Evolutionary conservation across 2,113 vertebrate species (phyloP).

Genomic region (Hippopotamus amphibius): DNA sequence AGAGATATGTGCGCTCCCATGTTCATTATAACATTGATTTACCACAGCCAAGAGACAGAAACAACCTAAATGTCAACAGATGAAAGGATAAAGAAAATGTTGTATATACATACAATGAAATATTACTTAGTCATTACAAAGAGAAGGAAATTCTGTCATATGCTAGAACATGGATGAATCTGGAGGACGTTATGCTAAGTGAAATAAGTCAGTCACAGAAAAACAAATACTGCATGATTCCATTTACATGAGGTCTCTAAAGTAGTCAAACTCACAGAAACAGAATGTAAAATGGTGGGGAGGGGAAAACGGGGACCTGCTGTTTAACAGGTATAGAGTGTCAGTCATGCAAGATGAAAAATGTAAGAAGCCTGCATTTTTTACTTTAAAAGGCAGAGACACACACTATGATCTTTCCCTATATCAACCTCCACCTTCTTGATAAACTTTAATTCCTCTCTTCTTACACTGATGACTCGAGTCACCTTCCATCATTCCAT

Average conservation of each 20-base stretch:
- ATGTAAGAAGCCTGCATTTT: not conserved
- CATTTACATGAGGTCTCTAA: not conserved
- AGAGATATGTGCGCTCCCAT: not conserved
- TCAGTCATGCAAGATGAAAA: not conserved
- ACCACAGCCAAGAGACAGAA: not conserved
- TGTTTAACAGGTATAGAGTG: not conserved
- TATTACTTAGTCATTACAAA: not conserved
- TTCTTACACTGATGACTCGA: not conserved
- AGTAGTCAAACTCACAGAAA: not conserved
- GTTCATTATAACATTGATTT: not conserved
- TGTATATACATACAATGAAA: not conserved
- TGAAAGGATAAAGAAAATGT: not conserved
- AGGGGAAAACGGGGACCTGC: not conserved
- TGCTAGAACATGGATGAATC: not conserved
- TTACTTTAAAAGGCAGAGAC: not conserved
- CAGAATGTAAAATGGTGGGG: not conserved
- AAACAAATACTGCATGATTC: not conserved
- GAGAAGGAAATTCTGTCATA: not conserved
- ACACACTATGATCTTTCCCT: not conserved
- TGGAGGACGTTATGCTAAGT: not conserved
- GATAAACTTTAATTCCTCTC: not conserved
- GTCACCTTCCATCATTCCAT: not conserved
- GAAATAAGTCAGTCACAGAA: not conserved
- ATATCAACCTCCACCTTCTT: not conserved
- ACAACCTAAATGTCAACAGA: not conserved